Evolutionary conservation across 2,113 vertebrate genomes (phyloP).

Genomic region (Tachycineta bicolor): DNA sequence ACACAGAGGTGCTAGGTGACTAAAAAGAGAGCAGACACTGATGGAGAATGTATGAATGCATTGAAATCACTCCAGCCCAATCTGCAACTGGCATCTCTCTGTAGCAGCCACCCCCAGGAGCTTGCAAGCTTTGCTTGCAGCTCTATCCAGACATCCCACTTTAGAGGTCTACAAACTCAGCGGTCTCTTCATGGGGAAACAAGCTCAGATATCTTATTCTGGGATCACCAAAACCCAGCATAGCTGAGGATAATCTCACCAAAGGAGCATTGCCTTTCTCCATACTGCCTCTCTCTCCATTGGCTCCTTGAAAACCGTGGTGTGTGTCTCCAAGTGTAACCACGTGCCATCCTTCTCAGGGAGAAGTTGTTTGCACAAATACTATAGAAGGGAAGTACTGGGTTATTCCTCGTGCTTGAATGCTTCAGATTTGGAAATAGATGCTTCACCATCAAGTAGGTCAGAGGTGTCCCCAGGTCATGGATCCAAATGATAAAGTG

Average conservation of each 20-base stretch:
- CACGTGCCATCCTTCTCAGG: accelerated
- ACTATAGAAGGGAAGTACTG: not conserved
- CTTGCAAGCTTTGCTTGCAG: not conserved
- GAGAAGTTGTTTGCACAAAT: not conserved
- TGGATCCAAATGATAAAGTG: not conserved
- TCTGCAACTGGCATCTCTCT: not conserved
- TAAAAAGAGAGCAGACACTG: not conserved
- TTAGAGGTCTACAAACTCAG: not conserved
- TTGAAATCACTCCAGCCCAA: not conserved
- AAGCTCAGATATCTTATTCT: not conserved
- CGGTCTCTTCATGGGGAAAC: not conserved
- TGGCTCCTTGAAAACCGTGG: not conserved
- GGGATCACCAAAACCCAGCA: not conserved
- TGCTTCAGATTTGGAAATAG: not conserved
- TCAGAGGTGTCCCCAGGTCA: not conserved
- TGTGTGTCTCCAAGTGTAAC: not conserved
- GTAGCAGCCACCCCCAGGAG: not conserved
- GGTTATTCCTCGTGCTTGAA: not conserved
- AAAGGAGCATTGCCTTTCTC: not conserved
- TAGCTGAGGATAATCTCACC: not conserved
- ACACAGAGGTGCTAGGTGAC: not conserved
- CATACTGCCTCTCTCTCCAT: not conserved
- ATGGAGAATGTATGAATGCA: not conserved
- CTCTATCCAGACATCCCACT: not conserved
- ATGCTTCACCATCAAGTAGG: not conserved